phyloP scores from a whole-genome alignment of 1,140 invertebrate genomes.

The Pissodes strobi region DNA sequence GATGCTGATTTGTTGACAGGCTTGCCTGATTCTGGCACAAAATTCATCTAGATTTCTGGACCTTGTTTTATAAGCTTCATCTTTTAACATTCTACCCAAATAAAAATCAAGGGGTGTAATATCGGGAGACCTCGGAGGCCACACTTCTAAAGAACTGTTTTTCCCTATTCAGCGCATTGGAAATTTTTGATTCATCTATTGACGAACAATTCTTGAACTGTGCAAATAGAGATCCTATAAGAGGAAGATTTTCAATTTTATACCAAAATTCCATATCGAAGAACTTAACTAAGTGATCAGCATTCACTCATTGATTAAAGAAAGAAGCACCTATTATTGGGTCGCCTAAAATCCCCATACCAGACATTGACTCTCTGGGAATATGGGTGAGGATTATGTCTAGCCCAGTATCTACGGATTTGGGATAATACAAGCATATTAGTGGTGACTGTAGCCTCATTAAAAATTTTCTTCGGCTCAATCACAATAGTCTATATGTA shows the following conservation, averaged over 20 bases:
- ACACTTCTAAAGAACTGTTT: conserved; percentile 24
- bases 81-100: conserved; percentile 15
- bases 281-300: conserved; percentile 14
- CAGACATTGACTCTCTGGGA: conserved; percentile 30
- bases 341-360: conserved; percentile 29
- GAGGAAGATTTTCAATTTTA: conserved; percentile 29
- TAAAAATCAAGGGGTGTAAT: conserved; percentile 24
- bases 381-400: conserved; percentile 20
- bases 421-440: conserved; percentile 6
- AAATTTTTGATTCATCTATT: conserved; percentile 25
- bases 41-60: conserved; percentile 15
- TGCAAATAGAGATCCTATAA: conserved; percentile 29
- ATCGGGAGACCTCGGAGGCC: conserved; percentile 24
- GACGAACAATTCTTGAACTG: conserved; percentile 22
- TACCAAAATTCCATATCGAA: conserved; percentile 26
- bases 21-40: conserved; percentile 26
- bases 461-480: conserved; percentile 21
- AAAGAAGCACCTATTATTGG: conserved; percentile 29
- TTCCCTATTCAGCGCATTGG: conserved; percentile 19
- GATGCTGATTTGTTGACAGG: conserved; percentile 19
- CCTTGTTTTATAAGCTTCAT: conserved; percentile 24
- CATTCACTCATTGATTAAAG: no score
- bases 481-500: no score
- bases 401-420: conserved; percentile 15
- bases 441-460: conserved; percentile 1